A percentile compares a stretch with the other conserved stretches of the same genome.
phyloP scores from a whole-genome alignment of 2,888 invertebrate species.

The Cryptus armator region DNA sequence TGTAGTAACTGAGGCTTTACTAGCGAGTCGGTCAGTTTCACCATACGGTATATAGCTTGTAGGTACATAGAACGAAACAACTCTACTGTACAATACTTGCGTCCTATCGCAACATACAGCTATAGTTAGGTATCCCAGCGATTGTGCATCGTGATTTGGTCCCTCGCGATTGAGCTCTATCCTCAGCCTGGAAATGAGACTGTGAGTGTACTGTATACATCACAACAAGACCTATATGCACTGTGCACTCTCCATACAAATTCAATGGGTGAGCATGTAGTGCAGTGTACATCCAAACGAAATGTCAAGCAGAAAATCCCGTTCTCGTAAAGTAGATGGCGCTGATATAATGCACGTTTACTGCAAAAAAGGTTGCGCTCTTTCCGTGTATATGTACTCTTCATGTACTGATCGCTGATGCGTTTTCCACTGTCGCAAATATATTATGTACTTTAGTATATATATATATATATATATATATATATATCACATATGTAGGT shows the following conservation, averaged over 20 bases:
- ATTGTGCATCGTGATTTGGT: slow-evolving; percentile 52
- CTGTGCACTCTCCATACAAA: background rate
- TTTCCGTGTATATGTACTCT: slow-evolving; percentile 5
- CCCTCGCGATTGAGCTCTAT: slow-evolving; percentile 41
- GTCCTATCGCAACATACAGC: background rate
- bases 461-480: background rate
- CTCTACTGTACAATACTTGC: background rate
- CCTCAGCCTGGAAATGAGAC: slow-evolving; percentile 39
- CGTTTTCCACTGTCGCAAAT: slow-evolving; percentile 32
- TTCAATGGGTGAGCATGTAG: background rate
- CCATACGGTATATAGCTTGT: background rate
- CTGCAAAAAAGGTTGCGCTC: background rate
- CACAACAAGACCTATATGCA: background rate
- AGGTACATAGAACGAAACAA: background rate
- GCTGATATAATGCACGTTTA: background rate
- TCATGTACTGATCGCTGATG: slow-evolving; percentile 26
- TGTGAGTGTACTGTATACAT: slow-evolving; percentile 1
- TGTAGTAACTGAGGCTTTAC: background rate
- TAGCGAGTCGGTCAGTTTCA: background rate
- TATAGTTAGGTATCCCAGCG: slow-evolving; percentile 5
- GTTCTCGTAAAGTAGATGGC: background rate
- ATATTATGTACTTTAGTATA: slow-evolving; percentile 8
- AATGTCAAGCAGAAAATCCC: slow-evolving; percentile 9
- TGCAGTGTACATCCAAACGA: background rate
- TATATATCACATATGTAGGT: background rate